Base-by-base conservation (phyloP, 2,797 vertebrate genomes). In the Helarctos malayanus region DNA sequence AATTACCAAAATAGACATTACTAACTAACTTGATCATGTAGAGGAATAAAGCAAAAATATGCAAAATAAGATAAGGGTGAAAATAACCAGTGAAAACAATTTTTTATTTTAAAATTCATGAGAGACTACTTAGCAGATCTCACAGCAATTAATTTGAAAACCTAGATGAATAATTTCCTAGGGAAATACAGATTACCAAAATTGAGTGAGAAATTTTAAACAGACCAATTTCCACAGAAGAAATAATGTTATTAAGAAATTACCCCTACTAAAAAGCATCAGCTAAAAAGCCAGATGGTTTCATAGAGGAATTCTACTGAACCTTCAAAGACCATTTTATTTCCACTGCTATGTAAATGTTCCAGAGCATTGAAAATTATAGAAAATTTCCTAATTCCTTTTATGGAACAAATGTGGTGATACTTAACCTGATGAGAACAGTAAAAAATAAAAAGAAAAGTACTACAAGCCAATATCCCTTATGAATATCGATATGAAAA, bases 151-250 rank as follows among this genome's bases (percentile, higher is more conserved):
- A 71, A 68, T 92, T 69, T 82, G 41, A 59, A 89, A 92, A 45
- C 29, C 49, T 78, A 69, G 52, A 27, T 80, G 35, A 93, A 71
- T 81, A 68, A 91, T 82, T 45, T 87, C 56, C 76, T 59, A 81
- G 21, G 57, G 19, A 87, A 82, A 69, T 87, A 18, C 57, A 76
- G 21, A 45, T 94, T 86, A 57, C n/a, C 79, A 96, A 91, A 76
- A 82, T 61, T 54, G 18, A 94, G 47, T 90, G 63, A 54, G 19
- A 71, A 71, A 79, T n/a, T 21, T 89, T 91, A 49, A 87, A 76
- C n/a, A 68, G 35, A 76, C n/a, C 21, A 47, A 47, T 89, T 84
- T 96, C 23, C 13, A 19, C 41, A 71, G 35, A 83, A 92, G 65
- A 89, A 84, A 54, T 68, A 81, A 75, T 73, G 6, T 80, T 83